Evolutionary conservation across 2,888 invertebrate species (phyloP).

Genomic region (Tuberolachnus salignus): DNA sequence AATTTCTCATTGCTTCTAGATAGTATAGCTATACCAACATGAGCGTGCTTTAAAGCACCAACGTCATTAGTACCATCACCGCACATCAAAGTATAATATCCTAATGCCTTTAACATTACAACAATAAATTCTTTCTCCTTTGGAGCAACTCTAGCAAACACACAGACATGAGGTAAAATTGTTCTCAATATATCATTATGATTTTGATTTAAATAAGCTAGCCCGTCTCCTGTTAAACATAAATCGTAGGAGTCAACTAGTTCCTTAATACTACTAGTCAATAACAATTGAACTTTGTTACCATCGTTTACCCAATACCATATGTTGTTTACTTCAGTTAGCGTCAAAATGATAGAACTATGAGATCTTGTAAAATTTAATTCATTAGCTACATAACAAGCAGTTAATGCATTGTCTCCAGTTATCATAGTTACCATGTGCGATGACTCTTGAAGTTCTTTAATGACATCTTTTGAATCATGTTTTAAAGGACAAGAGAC

Average conservation of each 20-base stretch:
- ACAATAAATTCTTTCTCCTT: slow-evolving; percentile 98
- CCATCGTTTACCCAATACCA: slow-evolving; percentile 72
- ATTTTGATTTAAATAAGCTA: slow-evolving; percentile 72
- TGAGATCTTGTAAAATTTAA: slow-evolving; percentile 82
- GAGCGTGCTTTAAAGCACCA: slow-evolving; percentile 96
- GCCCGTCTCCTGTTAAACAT: slow-evolving; percentile 93
- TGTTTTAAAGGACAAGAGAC: slow-evolving; percentile 97
- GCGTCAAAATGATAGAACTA: slow-evolving; percentile 69
- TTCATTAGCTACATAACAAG: slow-evolving; percentile 97
- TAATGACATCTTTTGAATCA: slow-evolving; percentile 93
- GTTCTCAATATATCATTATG: slow-evolving; percentile 71
- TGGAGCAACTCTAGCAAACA: slow-evolving; percentile 96
- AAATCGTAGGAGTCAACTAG: slow-evolving; percentile 81
- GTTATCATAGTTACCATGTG: slow-evolving; percentile 98
- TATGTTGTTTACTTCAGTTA: slow-evolving; percentile 62
- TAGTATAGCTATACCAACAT: slow-evolving; percentile 69
- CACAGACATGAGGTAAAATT: slow-evolving; percentile 83
- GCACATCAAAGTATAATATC: slow-evolving; percentile 95
- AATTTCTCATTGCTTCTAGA: slow-evolving; percentile 25
- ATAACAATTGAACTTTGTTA: slow-evolving; percentile 35
- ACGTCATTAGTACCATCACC: slow-evolving; percentile 99
- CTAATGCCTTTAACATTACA: slow-evolving; percentile 83
- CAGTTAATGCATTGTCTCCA: slow-evolving; percentile 98
- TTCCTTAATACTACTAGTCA: slow-evolving; percentile 72
- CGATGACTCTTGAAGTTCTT: slow-evolving; percentile 90